Evolutionary conservation across 2,113 vertebrate genomes (phyloP), one percentile per base, ranked within the genome.

Genomic region (Paramisgurnus dabryanus): DNA sequence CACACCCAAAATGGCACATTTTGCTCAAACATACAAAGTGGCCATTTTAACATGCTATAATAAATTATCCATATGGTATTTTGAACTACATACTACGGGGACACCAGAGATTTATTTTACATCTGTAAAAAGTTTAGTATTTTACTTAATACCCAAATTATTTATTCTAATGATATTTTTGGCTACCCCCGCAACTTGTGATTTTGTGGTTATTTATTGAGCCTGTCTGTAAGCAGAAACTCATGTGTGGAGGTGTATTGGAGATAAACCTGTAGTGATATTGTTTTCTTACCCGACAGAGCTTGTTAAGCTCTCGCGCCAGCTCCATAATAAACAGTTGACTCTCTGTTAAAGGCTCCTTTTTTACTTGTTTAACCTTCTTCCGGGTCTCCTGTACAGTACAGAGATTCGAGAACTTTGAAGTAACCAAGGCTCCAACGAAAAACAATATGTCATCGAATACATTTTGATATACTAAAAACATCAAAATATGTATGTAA

Each of bases 271-370:
- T 53, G 53, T 17, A 73, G 40, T 12, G 9, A 73, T 40, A 22
- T 58, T 6, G 41, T 64, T 4, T 61, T 55, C 15, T 39, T 22
- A 92, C 93, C 90, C 93, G 91, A 82, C 93, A 94, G 8, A 93
- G 86, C 74, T 84, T 87, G 85, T 90, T 92, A 65, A 94, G 91
- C 22, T 93, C 93, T 49, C 93, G 85, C 0, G 91, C 90, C 64
- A 94, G 80, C 64, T 94, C 93, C 93, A 94, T 93, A 2, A 94
- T 87, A 53, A 94, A 93, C 13, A 93, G 73, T 86, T 94, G 93
- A 82, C 90, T 92, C 71, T 94, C 92, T 73, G 88, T 76, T 76
- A 92, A 88, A 0, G 88, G 89, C 84, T 91, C 90, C 78, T 89
- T 93, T 83, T 88, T 92, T 34, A 91, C 91, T 4, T 82, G 87